Percentiles rank a stretch among this genome's conserved stretches.
Conservation (phyloP, 2,797 vertebrate species). For the Hozukius guyotensis region DNA sequence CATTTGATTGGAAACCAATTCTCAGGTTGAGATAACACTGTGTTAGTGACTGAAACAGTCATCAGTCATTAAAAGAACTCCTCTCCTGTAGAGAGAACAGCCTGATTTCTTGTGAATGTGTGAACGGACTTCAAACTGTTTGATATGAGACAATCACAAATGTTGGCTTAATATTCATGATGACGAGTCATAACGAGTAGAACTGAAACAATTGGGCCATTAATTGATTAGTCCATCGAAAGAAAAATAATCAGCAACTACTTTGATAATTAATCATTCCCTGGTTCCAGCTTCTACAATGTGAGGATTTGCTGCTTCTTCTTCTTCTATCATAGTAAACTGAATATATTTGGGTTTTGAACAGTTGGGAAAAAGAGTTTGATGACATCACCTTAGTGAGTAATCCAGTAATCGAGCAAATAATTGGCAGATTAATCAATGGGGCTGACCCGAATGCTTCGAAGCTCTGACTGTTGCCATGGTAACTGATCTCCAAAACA, state of each 20-base stretch:
- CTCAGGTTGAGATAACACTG: background rate
- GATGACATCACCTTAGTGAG: too few relatives aligned
- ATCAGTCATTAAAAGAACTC: background rate
- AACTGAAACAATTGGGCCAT: background rate
- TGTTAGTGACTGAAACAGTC: background rate
- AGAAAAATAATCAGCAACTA: background rate
- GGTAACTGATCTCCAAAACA: too few relatives aligned
- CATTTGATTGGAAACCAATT: background rate
- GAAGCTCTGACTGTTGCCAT: too few relatives aligned
- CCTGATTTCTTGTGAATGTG: background rate
- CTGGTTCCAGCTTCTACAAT: accelerated
- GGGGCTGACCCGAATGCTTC: too few relatives aligned
- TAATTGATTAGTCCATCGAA: background rate
- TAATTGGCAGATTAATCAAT: too few relatives aligned
- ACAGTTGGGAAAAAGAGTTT: background rate
- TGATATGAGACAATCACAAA: background rate
- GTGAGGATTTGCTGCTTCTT: background rate
- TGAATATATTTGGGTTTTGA: background rate
- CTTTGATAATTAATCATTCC: background rate
- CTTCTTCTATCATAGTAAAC: background rate
- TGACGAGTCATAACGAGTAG: background rate
- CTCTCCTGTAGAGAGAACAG: background rate
- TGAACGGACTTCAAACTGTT: background rate
- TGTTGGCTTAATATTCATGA: background rate
- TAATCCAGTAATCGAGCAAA: too few relatives aligned